Evolutionary conservation across 1,140 invertebrate genomes (phyloP).

Genomic region (Tetramorium simillimum): DNA sequence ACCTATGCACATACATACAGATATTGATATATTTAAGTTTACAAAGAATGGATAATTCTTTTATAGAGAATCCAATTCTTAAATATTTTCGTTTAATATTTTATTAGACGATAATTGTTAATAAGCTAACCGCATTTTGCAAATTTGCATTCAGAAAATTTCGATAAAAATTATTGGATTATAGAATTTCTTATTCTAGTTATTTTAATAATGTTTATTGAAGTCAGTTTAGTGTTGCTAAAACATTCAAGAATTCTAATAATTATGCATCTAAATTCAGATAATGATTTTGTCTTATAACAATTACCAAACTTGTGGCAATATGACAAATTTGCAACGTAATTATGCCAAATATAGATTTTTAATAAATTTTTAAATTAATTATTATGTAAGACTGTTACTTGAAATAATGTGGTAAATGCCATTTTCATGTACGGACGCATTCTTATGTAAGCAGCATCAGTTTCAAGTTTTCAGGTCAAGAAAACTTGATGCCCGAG

Average conservation of each 20-base stretch:
- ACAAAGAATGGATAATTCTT: background rate
- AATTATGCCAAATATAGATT: background rate
- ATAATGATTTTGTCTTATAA: background rate
- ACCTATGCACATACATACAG: no score
- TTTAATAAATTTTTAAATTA: background rate
- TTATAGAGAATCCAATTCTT: background rate
- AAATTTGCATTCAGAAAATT: background rate
- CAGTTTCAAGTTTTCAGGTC: slow-evolving; percentile 73
- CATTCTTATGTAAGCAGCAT: slow-evolving; percentile 38
- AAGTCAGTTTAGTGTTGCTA: background rate
- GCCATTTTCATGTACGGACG: background rate
- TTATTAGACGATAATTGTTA: background rate
- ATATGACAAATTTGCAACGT: background rate
- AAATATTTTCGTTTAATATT: background rate
- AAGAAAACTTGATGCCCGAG: slow-evolving; percentile 73
- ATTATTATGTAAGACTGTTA: background rate
- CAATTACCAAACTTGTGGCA: background rate
- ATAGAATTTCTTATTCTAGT: background rate
- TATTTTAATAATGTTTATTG: background rate
- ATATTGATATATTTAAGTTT: slow-evolving; percentile 17
- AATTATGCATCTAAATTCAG: background rate
- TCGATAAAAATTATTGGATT: background rate
- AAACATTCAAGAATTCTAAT: background rate
- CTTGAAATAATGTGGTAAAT: slow-evolving; percentile 10
- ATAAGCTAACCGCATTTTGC: background rate